Percentiles rank a stretch among this genome's conserved stretches.
These are phyloP conservation scores for Nysson spinosus DNA, from an alignment of 2,888 invertebrate species.

Conservation along the genomic window DNA sequence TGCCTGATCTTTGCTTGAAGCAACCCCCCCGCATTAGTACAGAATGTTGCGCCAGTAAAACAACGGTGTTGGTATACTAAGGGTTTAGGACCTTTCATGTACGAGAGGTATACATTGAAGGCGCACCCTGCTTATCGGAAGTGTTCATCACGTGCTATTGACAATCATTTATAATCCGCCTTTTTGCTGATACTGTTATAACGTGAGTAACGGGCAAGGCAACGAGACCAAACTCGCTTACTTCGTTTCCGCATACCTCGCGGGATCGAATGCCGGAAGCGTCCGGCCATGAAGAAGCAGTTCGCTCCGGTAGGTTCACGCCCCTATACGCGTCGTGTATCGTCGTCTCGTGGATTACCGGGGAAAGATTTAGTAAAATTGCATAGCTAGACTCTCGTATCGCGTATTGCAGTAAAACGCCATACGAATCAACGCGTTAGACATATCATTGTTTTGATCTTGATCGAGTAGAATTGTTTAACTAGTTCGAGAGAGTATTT, in stretches of 20 bases:
- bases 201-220: conserved; percentile 6
- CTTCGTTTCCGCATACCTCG: conserved; percentile 35
- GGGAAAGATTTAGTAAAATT: conserved; percentile 13
- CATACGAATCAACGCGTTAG: too few relatives aligned
- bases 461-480: neutral
- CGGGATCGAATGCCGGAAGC: conserved; percentile 51
- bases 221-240: conserved; percentile 4
- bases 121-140: neutral
- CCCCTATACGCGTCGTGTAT: conserved; percentile 36
- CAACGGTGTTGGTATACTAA: too few relatives aligned
- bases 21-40: too few relatives aligned
- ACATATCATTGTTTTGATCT: neutral
- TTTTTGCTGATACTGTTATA: neutral
- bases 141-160: neutral
- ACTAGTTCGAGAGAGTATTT: neutral
- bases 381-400: neutral
- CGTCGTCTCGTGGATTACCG: conserved; percentile 13
- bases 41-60: too few relatives aligned
- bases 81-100: too few relatives aligned
- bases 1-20: too few relatives aligned
- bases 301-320: conserved; percentile 48
- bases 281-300: conserved; percentile 48
- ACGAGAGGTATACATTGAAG: too few relatives aligned
- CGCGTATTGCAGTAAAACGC: conserved; percentile 3
- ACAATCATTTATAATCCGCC: neutral